phyloP scores from a whole-genome alignment of 2,113 vertebrate genomes.

The Nycticorax nycticorax region DNA sequence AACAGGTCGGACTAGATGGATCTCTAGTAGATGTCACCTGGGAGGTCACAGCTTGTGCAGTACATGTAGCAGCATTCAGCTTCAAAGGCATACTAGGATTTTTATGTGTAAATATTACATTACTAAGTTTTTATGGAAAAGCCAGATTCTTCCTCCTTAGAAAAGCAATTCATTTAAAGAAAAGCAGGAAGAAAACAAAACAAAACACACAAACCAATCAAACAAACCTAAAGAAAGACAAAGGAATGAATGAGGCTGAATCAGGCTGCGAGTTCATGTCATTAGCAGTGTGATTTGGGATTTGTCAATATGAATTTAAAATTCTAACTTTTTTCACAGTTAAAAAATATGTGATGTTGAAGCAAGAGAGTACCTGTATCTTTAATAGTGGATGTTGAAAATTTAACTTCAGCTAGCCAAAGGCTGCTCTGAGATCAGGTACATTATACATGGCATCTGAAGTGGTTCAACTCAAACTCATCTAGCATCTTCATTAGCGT shows the following conservation, averaged over 20 bases:
- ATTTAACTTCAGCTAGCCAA: background rate
- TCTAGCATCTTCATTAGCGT: background rate
- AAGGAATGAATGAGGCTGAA: background rate
- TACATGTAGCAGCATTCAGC: background rate
- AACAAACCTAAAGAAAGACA: background rate
- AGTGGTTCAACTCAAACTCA: background rate
- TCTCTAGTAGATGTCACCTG: background rate
- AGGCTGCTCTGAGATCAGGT: background rate
- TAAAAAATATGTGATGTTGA: background rate
- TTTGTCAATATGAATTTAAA: background rate
- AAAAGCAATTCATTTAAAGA: background rate
- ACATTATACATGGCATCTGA: background rate
- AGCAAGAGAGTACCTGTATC: background rate
- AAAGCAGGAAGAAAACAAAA: background rate
- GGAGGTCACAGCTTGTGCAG: background rate
- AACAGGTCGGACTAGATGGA: background rate
- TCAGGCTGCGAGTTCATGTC: background rate
- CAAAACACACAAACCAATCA: fast-evolving
- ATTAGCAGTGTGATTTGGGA: background rate
- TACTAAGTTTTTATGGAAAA: background rate
- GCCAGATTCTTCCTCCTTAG: background rate
- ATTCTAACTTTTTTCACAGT: background rate
- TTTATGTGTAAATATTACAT: background rate
- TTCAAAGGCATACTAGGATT: background rate
- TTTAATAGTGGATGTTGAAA: background rate